phyloP scores from a whole-genome alignment of 2,113 vertebrate genomes.

The Rallus limicola region DNA sequence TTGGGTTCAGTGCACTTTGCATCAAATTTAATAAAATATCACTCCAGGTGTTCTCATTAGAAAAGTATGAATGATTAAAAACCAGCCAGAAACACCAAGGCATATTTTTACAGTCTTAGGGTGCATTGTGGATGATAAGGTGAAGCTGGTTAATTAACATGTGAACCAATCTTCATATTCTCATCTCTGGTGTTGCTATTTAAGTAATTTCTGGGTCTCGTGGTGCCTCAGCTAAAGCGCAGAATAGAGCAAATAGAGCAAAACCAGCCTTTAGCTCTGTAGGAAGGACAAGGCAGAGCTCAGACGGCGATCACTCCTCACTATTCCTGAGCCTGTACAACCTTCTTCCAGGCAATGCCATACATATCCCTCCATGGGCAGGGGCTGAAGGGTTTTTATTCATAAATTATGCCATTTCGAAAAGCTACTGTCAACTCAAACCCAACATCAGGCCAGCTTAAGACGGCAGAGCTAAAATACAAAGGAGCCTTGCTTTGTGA shows the following conservation, averaged over 20 bases:
- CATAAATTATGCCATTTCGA: conserved; percentile 42
- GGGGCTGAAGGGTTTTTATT: conserved; percentile 9
- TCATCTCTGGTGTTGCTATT: not conserved
- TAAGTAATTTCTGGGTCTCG: not conserved
- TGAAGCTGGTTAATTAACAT: not conserved
- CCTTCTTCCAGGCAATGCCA: not conserved
- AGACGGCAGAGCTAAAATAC: not conserved
- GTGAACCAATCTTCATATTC: not conserved
- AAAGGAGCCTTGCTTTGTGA: not conserved
- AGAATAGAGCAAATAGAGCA: not conserved
- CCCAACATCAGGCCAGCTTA: not conserved
- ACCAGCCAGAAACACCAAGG: not conserved
- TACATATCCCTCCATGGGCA: fast-evolving
- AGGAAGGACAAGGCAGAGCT: not conserved
- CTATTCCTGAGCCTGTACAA: not conserved
- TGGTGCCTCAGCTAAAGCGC: not conserved
- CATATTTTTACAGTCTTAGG: not conserved
- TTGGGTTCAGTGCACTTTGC: not conserved
- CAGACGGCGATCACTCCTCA: not conserved
- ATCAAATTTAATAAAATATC: not conserved
- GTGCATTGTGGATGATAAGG: not conserved
- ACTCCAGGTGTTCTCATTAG: not conserved
- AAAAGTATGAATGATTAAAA: not conserved
- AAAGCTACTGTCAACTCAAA: conserved; percentile 23
- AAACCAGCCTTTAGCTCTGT: not conserved